phyloP scores from a whole-genome alignment of 2,113 vertebrate genomes.

The Stigmatopora argus region DNA sequence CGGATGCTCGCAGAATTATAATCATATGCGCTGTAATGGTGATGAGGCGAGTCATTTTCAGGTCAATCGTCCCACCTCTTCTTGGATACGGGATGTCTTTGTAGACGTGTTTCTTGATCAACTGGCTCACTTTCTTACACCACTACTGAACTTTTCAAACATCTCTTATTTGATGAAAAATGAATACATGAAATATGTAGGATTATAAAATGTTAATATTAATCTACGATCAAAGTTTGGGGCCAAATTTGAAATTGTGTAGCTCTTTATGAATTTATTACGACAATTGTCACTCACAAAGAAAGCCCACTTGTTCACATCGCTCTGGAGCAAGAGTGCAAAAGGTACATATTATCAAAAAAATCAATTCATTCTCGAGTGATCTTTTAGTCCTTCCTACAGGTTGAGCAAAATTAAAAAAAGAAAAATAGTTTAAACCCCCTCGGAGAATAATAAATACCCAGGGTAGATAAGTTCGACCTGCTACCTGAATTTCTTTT shows the following conservation, averaged over 20 bases:
- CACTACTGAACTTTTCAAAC: no score
- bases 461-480: constrained; percentile 44
- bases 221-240: background rate
- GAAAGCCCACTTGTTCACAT: background rate
- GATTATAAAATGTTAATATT: no score
- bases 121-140: no score
- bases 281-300: background rate
- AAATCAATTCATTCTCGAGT: constrained; percentile 2
- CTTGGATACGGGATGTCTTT: no score
- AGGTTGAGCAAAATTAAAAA: constrained; percentile 33
- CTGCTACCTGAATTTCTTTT: constrained; percentile 53
- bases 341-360: background rate
- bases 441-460: constrained; percentile 51
- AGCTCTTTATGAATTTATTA: background rate
- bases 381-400: background rate
- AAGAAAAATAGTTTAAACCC: constrained; percentile 45
- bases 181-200: no score
- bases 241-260: background rate
- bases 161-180: no score
- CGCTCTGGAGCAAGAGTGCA: background rate
- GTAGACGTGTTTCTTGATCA: no score
- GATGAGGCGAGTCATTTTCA: background rate
- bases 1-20: background rate
- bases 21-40: background rate
- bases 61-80: background rate